Conservation (phyloP, 2,797 vertebrate genomes). For the Halcyon chelicuti region DNA sequence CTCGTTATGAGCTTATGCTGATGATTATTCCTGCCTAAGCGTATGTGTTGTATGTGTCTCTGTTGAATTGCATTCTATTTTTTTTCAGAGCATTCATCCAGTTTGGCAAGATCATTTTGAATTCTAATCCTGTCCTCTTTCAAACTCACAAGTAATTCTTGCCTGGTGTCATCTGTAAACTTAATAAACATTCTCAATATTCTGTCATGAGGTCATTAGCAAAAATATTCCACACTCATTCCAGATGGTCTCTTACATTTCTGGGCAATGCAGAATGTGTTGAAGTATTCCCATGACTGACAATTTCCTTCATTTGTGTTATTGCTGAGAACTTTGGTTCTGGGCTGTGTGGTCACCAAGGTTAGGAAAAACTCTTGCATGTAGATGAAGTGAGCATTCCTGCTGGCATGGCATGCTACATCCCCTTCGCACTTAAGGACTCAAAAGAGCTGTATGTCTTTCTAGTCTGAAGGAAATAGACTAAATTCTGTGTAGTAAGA, state of each 20-base stretch:
- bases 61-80: background rate
- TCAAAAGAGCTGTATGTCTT: background rate
- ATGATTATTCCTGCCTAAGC: slow-evolving; percentile 6
- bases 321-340: slow-evolving; percentile 34
- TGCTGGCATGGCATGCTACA: background rate
- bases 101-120: slow-evolving; percentile 41
- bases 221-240: slow-evolving; percentile 69
- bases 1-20: background rate
- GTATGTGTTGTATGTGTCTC: background rate
- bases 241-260: slow-evolving; percentile 73
- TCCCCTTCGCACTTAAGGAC: background rate
- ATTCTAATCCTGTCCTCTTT: slow-evolving; percentile 57
- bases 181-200: slow-evolving; percentile 64
- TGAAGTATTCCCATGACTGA: slow-evolving; percentile 62
- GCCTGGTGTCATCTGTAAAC: slow-evolving; percentile 62
- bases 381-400: slow-evolving; percentile 71
- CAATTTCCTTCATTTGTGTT: slow-evolving; percentile 37
- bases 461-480: background rate
- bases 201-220: slow-evolving; percentile 59
- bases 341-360: slow-evolving; percentile 39
- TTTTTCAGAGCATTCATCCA: background rate
- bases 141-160: slow-evolving; percentile 36
- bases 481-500: slow-evolving; percentile 1
- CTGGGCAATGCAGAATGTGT: slow-evolving; percentile 63
- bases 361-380: slow-evolving; percentile 52